Evolutionary conservation across 2,888 invertebrate species (phyloP), one percentile per base, ranked within the genome.

Genomic region (Pachliopta kotzebuea): DNA sequence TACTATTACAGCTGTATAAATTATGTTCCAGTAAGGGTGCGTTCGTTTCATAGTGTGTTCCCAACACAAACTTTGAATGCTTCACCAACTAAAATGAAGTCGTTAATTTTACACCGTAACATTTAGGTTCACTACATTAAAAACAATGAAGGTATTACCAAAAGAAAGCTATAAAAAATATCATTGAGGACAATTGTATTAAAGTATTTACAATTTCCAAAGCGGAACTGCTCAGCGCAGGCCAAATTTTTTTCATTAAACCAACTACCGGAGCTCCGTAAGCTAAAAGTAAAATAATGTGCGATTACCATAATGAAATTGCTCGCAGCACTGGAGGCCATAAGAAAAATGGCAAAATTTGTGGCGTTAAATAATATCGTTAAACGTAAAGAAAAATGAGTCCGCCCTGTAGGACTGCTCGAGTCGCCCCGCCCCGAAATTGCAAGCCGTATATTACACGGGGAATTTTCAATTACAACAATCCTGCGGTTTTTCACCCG

Each of bases 401-500:
- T 72, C 74, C 72, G 79, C 83, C 86, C 86, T 83, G 77, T 80
- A 84, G 85, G 82, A 85, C 81, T 76, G 76, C 70, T 70, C 69
- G 59, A 55, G 58, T 59, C 55, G 65, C 71, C 76, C 76, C 79
- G 79, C 84, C 82, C 84, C 85, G 85, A 90, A 90, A 91, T 90
- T 90, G 90, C 88, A 82, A 85, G 86, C 82, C 90, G 88, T 90
- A 90, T 89, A 89, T 91, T 89, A 89, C 84, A 84, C 86, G 81
- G 86, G 84, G 90, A 91, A 90, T 91, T 91, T 91, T 91, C 91
- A 91, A 91, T 90, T 91, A 91, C 88, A 79, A 81, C 88, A 88
- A 90, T 88, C 88, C 86, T 74, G 90, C 86, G 91, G 90, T 90
- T 90, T 90, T 90, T 90, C 90, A 90, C 88, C 88, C 84, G 84